Conservation (phyloP, 1,140 invertebrate species). For the Drosophila lacteicornis region DNA sequence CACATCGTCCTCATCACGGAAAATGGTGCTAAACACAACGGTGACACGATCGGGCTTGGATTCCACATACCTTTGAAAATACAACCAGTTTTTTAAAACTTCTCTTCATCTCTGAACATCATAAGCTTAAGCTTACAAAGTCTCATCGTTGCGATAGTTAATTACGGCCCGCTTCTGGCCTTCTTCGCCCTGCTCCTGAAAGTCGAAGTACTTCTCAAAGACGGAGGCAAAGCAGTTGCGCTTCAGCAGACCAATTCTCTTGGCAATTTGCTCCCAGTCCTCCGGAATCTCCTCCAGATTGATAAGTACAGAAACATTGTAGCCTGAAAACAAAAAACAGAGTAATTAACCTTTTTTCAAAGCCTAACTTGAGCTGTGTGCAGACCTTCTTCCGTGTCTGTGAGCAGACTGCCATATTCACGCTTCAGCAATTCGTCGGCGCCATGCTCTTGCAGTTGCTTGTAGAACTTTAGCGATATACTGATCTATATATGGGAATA, state of each 20-base stretch:
- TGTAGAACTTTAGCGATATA: constrained; percentile 99
- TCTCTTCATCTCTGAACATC: background rate
- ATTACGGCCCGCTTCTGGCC: constrained; percentile 98
- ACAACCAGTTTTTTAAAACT: background rate
- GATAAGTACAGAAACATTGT: constrained; percentile 97
- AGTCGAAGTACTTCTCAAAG: constrained; percentile 99
- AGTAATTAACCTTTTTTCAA: constrained; percentile 22
- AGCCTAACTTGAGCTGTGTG: background rate
- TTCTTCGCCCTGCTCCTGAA: constrained; percentile 96
- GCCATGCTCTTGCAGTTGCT: constrained; percentile 98
- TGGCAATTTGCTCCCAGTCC: constrained; percentile 94
- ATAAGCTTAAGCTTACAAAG: constrained; percentile 91
- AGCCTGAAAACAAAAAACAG: constrained; percentile 87
- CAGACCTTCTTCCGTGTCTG: constrained; percentile 93
- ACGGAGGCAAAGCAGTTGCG: constrained; percentile 99
- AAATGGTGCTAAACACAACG: constrained; percentile 99
- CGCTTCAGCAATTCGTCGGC: constrained; percentile 97
- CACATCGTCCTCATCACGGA: constrained; percentile 99
- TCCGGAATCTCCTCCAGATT: constrained; percentile 96
- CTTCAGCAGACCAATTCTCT: constrained; percentile 97
- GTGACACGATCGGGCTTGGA: constrained; percentile 99
- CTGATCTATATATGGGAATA: constrained; percentile 90
- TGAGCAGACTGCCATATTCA: constrained; percentile 94
- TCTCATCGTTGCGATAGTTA: constrained; percentile 99
- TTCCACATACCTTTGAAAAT: constrained; percentile 93